These are phyloP conservation scores for Tenebrio molitor DNA, from an alignment of 1,140 invertebrate species.

Conservation along the genomic window DNA sequence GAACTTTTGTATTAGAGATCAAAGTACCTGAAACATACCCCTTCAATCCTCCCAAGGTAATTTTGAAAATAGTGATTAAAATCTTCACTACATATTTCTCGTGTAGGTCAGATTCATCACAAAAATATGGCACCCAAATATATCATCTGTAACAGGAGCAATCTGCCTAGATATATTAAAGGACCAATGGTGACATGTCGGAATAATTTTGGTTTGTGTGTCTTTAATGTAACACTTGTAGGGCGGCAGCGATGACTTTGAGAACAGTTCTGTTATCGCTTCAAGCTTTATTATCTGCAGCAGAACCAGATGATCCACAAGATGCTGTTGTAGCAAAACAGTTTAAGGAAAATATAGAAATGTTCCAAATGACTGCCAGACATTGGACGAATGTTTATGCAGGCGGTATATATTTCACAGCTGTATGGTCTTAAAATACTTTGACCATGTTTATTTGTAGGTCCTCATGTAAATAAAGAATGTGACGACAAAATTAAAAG, in stretches of 20 bases:
- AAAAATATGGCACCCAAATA: slow-evolving; percentile 99
- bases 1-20: slow-evolving; percentile 94
- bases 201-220: slow-evolving; percentile 11
- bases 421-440: neutral
- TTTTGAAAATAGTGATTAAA: neutral
- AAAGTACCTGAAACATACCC: slow-evolving; percentile 99
- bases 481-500: slow-evolving; percentile 87
- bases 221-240: slow-evolving; percentile 57
- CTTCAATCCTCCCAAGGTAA: slow-evolving; percentile 98
- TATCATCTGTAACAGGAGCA: slow-evolving; percentile 98
- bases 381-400: slow-evolving; percentile 98
- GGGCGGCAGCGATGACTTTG: slow-evolving; percentile 99
- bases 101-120: slow-evolving; percentile 92
- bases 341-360: slow-evolving; percentile 89
- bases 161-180: slow-evolving; percentile 99
- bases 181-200: slow-evolving; percentile 90
- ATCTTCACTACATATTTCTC: neutral
- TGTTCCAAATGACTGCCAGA: slow-evolving; percentile 90
- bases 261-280: slow-evolving; percentile 94
- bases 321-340: slow-evolving; percentile 98
- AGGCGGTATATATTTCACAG: slow-evolving; percentile 71
- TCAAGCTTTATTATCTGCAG: slow-evolving; percentile 91
- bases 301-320: slow-evolving; percentile 97
- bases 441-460: slow-evolving; percentile 65
- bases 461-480: slow-evolving; percentile 79